Evolutionary conservation across 2,888 invertebrate genomes (phyloP).

Genomic region (Metellina segmentata): DNA sequence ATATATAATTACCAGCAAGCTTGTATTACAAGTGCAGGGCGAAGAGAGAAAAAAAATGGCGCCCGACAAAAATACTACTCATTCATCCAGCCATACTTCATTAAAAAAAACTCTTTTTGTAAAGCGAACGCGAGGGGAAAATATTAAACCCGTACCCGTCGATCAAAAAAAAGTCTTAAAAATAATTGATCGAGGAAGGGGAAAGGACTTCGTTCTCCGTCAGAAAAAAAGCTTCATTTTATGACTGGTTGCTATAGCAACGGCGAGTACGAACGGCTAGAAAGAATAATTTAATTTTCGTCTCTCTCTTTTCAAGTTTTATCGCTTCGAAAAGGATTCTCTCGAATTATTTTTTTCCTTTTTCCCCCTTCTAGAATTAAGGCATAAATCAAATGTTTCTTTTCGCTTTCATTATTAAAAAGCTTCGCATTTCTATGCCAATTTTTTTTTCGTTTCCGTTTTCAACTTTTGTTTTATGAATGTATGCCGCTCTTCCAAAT

Average conservation of each 20-base stretch:
- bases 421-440: slow-evolving; percentile 29
- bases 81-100: not conserved
- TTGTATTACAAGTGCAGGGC: not conserved
- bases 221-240: slow-evolving; percentile 30
- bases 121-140: not conserved
- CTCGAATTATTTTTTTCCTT: slow-evolving; percentile 5
- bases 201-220: not conserved
- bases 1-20: not conserved
- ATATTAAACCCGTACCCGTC: slow-evolving; percentile 32
- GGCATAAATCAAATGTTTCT: slow-evolving; percentile 52
- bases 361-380: slow-evolving; percentile 25
- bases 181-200: slow-evolving; percentile 44
- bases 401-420: slow-evolving; percentile 36
- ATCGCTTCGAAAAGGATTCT: slow-evolving; percentile 32
- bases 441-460: slow-evolving; percentile 9
- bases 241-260: slow-evolving; percentile 40
- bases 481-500: not conserved
- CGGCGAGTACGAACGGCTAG: slow-evolving; percentile 29
- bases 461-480: not conserved
- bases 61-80: not conserved
- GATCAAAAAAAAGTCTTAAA: slow-evolving; percentile 30
- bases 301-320: slow-evolving; percentile 56
- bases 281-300: slow-evolving; percentile 60
- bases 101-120: not conserved
- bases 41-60: not conserved